These are phyloP conservation scores for Sebastes melanostomus DNA, from an alignment of 2,797 vertebrate species.

Conservation along the genomic window DNA sequence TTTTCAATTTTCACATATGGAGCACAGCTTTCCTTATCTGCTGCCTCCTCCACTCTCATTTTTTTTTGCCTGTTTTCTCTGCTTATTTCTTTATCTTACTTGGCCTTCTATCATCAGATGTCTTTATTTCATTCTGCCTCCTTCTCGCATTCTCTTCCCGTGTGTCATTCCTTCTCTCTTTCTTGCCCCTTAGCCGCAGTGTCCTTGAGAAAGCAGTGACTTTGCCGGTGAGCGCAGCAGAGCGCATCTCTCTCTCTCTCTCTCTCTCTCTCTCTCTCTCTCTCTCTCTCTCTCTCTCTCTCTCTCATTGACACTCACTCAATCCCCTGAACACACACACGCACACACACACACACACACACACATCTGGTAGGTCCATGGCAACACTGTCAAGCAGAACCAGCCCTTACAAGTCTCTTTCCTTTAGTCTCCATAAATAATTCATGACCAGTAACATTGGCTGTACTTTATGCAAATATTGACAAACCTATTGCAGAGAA, in stretches of 20 bases:
- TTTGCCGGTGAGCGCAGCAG: conserved; percentile 72
- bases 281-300: conserved; percentile 1
- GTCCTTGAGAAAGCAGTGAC: conserved; percentile 85
- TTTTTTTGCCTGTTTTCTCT: neutral
- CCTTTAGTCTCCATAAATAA: conserved; percentile 69
- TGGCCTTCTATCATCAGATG: neutral
- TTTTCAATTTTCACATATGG: neutral
- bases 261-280: conserved; percentile 1
- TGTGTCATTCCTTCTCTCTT: conserved; percentile 50
- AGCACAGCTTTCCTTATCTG: neutral
- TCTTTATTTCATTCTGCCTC: conserved; percentile 8
- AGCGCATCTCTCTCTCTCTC: conserved; percentile 57
- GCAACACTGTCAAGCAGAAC: conserved; percentile 50
- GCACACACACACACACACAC: neutral
- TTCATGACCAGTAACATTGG: conserved; percentile 57
- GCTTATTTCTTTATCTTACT: neutral
- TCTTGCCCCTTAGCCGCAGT: conserved; percentile 79
- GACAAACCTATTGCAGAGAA: conserved; percentile 54
- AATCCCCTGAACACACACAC: neutral
- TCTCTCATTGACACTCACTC: conserved; percentile 16
- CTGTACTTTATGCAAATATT: conserved; percentile 67
- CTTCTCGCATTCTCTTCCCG: conserved; percentile 6
- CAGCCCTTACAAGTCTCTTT: conserved; percentile 49
- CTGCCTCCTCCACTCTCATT: neutral
- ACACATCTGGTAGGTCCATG: conserved; percentile 14